phyloP scores from a whole-genome alignment of 2,888 invertebrate species.

The Nysson spinosus region DNA sequence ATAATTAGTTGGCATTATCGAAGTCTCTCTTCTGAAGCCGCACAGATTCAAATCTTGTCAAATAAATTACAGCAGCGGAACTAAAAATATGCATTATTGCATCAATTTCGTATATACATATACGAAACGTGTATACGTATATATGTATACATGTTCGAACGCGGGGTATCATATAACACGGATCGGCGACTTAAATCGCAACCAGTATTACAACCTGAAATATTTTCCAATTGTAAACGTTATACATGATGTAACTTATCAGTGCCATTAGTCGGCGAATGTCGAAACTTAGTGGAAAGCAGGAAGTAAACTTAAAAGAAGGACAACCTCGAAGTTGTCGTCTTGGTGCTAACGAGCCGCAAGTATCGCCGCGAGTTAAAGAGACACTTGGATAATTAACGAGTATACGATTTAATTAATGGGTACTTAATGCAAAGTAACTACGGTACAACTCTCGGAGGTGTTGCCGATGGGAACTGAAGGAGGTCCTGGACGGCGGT shows the following conservation, averaged over 20 bases:
- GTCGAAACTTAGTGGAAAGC: neutral
- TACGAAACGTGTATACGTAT: no score
- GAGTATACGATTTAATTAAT: constrained; percentile 68
- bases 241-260: no score
- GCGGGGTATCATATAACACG: no score
- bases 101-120: no score
- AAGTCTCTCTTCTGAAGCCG: constrained; percentile 4
- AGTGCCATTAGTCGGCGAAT: no score
- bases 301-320: neutral
- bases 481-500: constrained; percentile 15
- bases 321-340: constrained; percentile 1
- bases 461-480: constrained; percentile 46
- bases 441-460: constrained; percentile 58
- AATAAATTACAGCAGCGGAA: no score
- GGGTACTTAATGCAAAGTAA: constrained; percentile 71
- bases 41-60: neutral
- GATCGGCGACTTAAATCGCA: no score
- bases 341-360: constrained; percentile 26
- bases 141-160: no score
- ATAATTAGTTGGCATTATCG: constrained; percentile 64
- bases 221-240: no score
- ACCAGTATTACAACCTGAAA: no score
- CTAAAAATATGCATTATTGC: no score
- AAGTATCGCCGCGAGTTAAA: constrained; percentile 52
- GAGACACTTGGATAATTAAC: constrained; percentile 64